Conservation (phyloP, 2,797 vertebrate genomes). For the Micrastur ruficollis region DNA sequence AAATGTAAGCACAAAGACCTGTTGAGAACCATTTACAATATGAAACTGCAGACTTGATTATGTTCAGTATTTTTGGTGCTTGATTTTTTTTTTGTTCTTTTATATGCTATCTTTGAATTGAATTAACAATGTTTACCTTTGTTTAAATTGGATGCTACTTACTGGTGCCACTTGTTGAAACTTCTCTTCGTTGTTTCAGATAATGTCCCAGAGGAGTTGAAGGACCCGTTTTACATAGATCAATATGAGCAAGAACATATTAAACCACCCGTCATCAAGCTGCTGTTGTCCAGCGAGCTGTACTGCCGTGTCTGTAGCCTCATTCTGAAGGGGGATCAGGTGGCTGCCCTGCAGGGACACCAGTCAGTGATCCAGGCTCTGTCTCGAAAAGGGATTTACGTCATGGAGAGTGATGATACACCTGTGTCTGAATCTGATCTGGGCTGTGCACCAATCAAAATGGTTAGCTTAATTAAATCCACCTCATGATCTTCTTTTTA, state of each 20-base stretch:
- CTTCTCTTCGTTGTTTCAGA: constrained; percentile 73
- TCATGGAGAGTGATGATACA: constrained; percentile 92
- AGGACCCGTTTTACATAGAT: constrained; percentile 95
- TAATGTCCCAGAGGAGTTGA: constrained; percentile 93
- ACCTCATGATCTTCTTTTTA: constrained; percentile 4
- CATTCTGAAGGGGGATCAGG: constrained; percentile 95
- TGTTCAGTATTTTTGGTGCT: not conserved
- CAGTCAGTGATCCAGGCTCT: constrained; percentile 91
- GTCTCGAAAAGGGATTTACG: constrained; percentile 95
- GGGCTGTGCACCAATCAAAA: constrained; percentile 89
- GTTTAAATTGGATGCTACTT: not conserved
- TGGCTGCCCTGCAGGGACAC: constrained; percentile 89
- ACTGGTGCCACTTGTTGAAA: not conserved
- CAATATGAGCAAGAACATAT: constrained; percentile 99
- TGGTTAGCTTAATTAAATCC: constrained; percentile 83
- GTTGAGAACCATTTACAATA: not conserved
- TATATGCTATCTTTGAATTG: not conserved
- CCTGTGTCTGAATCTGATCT: constrained; percentile 90
- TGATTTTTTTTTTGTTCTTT: not conserved
- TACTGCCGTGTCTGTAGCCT: constrained; percentile 96
- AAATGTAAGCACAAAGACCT: not conserved
- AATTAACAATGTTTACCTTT: not conserved
- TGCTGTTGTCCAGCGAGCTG: constrained; percentile 92
- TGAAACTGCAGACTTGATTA: not conserved
- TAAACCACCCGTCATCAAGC: constrained; percentile 90